phyloP scores from a whole-genome alignment of 2,113 vertebrate species.

The Malurus melanocephalus region DNA sequence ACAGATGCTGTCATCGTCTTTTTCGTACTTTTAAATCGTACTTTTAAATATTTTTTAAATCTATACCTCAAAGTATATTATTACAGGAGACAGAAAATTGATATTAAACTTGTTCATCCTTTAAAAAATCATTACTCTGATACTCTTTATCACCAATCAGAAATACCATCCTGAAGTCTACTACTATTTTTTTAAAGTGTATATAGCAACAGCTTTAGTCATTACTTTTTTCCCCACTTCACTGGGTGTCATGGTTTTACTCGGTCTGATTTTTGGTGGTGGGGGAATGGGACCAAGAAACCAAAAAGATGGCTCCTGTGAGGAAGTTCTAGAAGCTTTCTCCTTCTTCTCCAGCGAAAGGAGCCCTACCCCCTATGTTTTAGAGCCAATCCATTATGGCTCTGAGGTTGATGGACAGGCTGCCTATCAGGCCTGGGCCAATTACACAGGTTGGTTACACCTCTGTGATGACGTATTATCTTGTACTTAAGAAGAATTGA shows the following conservation, averaged over 20 bases:
- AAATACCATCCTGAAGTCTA: not conserved
- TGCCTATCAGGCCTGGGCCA: too few relatives aligned
- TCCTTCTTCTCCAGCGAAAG: too few relatives aligned
- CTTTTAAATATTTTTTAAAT: not conserved
- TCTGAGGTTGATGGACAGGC: too few relatives aligned
- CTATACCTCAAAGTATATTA: not conserved
- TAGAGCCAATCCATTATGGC: too few relatives aligned
- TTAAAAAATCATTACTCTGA: not conserved
- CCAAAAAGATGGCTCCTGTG: too few relatives aligned
- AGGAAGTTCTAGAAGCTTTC: too few relatives aligned
- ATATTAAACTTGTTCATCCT: not conserved
- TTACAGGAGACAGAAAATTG: not conserved
- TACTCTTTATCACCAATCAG: not conserved
- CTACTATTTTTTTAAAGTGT: not conserved
- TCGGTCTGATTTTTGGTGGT: too few relatives aligned
- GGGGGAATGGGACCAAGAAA: too few relatives aligned
- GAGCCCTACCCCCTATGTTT: too few relatives aligned
- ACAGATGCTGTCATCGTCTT: not conserved
- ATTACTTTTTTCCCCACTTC: not conserved
- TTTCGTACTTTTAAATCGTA: not conserved
- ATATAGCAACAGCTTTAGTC: not conserved
- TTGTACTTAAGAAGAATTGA: too few relatives aligned
- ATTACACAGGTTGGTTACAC: too few relatives aligned
- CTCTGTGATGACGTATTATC: too few relatives aligned
- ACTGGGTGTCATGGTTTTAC: not conserved